phyloP scores from a whole-genome alignment of 2,797 vertebrate genomes.

The Pogonophryne albipinna region DNA sequence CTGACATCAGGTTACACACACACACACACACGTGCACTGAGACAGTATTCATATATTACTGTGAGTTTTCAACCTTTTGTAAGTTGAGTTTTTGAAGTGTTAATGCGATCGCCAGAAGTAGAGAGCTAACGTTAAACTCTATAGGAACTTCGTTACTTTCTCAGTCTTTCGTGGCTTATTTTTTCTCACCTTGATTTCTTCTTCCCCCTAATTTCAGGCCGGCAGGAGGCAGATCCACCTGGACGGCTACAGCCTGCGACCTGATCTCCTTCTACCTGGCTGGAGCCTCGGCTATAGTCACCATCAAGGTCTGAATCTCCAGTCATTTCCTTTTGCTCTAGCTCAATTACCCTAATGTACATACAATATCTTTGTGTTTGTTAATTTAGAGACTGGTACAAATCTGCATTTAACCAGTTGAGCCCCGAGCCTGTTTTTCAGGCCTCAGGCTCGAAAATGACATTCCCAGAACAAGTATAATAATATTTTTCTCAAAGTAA shows the following conservation, averaged over 20 bases:
- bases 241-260: slow-evolving; percentile 95
- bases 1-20: slow-evolving; percentile 88
- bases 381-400: too few species aligned
- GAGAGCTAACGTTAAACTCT: too few species aligned
- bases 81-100: too few species aligned
- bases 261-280: slow-evolving; percentile 87
- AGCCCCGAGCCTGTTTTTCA: too few species aligned
- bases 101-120: too few species aligned
- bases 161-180: background rate
- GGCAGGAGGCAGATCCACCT: slow-evolving; percentile 89
- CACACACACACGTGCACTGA: background rate
- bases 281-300: slow-evolving; percentile 84
- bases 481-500: too few species aligned
- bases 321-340: background rate
- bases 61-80: background rate
- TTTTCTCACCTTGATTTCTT: background rate
- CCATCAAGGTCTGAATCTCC: slow-evolving; percentile 84
- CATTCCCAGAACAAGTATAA: too few species aligned
- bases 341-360: background rate
- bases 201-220: slow-evolving; percentile 81
- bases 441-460: too few species aligned
- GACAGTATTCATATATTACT: too few species aligned
- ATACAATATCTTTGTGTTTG: too few species aligned
- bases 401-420: too few species aligned
- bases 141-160: background rate